phyloP scores from a whole-genome alignment of 2,888 invertebrate genomes.

The Morpho achilles region DNA sequence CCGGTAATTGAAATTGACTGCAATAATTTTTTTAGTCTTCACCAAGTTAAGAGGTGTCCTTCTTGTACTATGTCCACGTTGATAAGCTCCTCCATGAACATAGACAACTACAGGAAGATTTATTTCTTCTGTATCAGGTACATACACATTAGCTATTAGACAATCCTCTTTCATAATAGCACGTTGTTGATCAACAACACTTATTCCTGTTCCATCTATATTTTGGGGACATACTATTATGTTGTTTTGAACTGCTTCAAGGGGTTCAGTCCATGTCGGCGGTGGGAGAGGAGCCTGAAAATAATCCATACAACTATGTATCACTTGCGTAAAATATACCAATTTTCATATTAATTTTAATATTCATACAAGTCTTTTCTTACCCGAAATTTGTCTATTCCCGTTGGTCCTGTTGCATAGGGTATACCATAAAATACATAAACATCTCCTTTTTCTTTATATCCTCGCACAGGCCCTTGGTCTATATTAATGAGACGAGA shows the following conservation, averaged over 20 bases:
- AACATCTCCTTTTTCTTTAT: conserved; percentile 9
- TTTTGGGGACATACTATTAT: conserved; percentile 39
- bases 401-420: conserved; percentile 27
- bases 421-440: conserved; percentile 24
- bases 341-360: background rate
- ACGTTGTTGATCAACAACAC: background rate
- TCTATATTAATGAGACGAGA: conserved; percentile 11
- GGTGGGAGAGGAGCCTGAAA: conserved; percentile 42
- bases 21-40: conserved; percentile 37
- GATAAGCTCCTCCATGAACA: conserved; percentile 63
- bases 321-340: background rate
- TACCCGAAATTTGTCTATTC: conserved; percentile 17
- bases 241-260: conserved; percentile 35
- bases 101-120: conserved; percentile 53
- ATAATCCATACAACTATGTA: background rate
- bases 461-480: conserved; percentile 19
- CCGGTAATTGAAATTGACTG: conserved; percentile 52
- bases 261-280: conserved; percentile 37
- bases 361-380: background rate
- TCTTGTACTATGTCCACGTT: conserved; percentile 43
- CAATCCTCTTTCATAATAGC: conserved; percentile 31
- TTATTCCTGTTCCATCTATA: too few relatives aligned
- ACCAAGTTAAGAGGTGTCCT: conserved; percentile 33
- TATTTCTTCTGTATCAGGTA: conserved; percentile 31
- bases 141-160: conserved; percentile 34